These are phyloP conservation scores for Amiota minor DNA, from an alignment of 2,888 invertebrate species.

Conservation along the genomic window DNA sequence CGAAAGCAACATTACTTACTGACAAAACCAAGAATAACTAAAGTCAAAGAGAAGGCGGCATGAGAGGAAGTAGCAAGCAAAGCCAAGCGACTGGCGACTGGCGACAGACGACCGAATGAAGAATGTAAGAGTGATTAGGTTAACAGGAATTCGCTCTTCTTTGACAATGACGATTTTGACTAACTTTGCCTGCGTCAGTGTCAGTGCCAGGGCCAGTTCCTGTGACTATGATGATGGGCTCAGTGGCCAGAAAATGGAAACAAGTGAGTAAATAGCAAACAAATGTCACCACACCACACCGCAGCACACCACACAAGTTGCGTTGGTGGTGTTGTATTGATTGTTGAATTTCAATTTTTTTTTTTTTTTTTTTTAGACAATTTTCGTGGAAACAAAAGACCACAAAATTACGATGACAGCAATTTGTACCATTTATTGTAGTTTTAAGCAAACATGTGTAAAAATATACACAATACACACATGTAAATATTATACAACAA, in stretches of 20 bases:
- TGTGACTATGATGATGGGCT: slow-evolving; percentile 19
- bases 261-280: not conserved
- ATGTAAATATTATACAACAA: too few relatives aligned
- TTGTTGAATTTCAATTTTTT: too few relatives aligned
- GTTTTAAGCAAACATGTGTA: not conserved
- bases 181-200: not conserved
- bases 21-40: not conserved
- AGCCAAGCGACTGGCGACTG: slow-evolving; percentile 44
- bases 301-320: too few relatives aligned
- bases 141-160: slow-evolving; percentile 60
- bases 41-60: slow-evolving; percentile 42
- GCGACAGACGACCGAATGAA: not conserved
- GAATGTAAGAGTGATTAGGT: slow-evolving; percentile 55
- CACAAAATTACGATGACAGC: not conserved
- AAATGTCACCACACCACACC: too few relatives aligned
- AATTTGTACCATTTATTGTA: too few relatives aligned
- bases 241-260: slow-evolving; percentile 18
- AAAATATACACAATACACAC: not conserved
- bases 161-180: slow-evolving; percentile 32
- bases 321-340: too few relatives aligned
- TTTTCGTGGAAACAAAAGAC: not conserved
- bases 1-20: not conserved
- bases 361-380: too few relatives aligned
- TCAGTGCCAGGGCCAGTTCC: too few relatives aligned
- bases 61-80: slow-evolving; percentile 51